A percentile compares a stretch with the other conserved stretches of the same genome.
phyloP scores from a whole-genome alignment of 2,797 vertebrate species.

The Sardinella longiceps region DNA sequence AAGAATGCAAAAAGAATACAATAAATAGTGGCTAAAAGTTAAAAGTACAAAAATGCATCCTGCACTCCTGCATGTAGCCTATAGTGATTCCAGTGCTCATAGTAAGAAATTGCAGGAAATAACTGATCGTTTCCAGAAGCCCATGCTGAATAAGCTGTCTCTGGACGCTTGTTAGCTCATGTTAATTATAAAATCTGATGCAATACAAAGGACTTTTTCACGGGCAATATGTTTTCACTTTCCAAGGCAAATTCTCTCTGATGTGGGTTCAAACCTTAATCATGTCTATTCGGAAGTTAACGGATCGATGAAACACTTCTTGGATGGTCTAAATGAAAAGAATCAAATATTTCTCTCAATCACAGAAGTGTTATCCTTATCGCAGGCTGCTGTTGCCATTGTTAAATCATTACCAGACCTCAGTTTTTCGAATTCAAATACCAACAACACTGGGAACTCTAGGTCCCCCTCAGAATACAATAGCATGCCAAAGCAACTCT shows the following conservation, averaged over 20 bases:
- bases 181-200: slow-evolving; percentile 1
- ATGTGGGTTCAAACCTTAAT: slow-evolving; percentile 1
- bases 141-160: not conserved
- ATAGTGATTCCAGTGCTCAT: not conserved
- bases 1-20: too few relatives aligned
- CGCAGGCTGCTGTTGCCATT: not conserved
- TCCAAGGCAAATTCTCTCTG: not conserved
- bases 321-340: not conserved
- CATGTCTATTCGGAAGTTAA: not conserved
- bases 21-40: too few relatives aligned
- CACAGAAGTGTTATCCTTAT: not conserved
- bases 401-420: not conserved
- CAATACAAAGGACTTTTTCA: not conserved
- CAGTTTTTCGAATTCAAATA: not conserved
- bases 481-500: not conserved
- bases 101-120: not conserved
- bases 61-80: not conserved
- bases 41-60: too few relatives aligned
- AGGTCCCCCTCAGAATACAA: not conserved
- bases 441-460: not conserved
- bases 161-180: not conserved
- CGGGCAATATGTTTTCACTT: slow-evolving; percentile 11
- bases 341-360: not conserved
- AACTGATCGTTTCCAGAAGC: not conserved
- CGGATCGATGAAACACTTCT: not conserved